Base-by-base conservation (phyloP, 2,113 vertebrate species). In the Sorex fumeus region DNA sequence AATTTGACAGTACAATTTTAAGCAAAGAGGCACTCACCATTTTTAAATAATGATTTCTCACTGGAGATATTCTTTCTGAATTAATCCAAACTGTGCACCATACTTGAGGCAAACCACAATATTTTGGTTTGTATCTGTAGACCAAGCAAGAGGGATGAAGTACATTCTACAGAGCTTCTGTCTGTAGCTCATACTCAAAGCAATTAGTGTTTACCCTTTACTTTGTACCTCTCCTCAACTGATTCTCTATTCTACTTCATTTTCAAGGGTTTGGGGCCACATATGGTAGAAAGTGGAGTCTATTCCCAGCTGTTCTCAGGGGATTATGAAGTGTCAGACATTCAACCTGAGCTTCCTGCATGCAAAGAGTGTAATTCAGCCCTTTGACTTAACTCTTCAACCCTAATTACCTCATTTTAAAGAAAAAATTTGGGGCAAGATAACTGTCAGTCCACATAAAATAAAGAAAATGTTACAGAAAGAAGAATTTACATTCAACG, bases 401-500 rank as follows among this genome's bases (percentile, higher is more conserved):
- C 47, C 47, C 13, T 50, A 12, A 50, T 50, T 62, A 62, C 18
- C 2, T 62, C 25, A 62, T 25, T 62, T 23, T 62, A 23, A 62
- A 62, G 60, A 62, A 83, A 53, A 13, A 25, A 25, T 91, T 76
- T 83, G 64, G 36, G 67, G 43, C 67, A 84, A 81, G 66, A 34
- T 57, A 93, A 75, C 50, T 15, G 60, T 8, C 0, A 80, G 40
- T 8, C 75, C 62, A 75, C 45, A 88, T 4, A 88, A 76, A 60
- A 16, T 60, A 34, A 80, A 87, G 71, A 86, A 92, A 90, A 86
- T 79, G 25, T 57, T 5, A 2, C 45, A 90, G 57, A 91, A 87
- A 93, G 62, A 70, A 88, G 62, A 92, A 77, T 72, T 90, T n/a
- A 66, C 57, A n/a, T 92, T 84, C n/a, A 28, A 34, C 47, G 45